phyloP scores from a whole-genome alignment of 2,113 vertebrate genomes.

The Heliornis fulica region DNA sequence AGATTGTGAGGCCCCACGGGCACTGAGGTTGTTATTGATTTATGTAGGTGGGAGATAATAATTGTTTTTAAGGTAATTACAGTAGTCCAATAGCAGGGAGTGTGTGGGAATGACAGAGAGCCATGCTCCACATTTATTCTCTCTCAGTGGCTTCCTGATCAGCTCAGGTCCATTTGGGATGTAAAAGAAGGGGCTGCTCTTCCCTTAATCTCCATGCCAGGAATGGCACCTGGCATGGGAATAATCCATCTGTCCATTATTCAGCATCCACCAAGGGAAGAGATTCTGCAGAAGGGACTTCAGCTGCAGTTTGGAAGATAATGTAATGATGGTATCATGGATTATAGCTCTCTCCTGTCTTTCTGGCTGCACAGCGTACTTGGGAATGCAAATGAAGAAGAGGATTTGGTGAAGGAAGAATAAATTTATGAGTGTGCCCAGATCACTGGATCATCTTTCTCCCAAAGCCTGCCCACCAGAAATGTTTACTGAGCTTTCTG shows the following conservation, averaged over 20 bases:
- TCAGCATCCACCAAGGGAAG: background rate
- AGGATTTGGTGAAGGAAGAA: background rate
- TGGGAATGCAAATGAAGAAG: background rate
- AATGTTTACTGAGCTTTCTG: background rate
- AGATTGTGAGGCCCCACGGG: rapidly evolving
- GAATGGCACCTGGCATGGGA: background rate
- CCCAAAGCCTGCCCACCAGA: background rate
- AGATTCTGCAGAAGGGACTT: background rate
- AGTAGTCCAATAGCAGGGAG: background rate
- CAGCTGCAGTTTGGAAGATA: background rate
- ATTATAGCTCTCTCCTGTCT: background rate
- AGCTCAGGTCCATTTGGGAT: background rate
- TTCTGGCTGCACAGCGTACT: background rate
- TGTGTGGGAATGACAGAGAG: background rate
- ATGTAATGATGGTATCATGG: rapidly evolving
- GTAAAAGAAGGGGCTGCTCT: background rate
- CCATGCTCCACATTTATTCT: background rate
- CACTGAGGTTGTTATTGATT: background rate
- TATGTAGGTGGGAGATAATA: background rate
- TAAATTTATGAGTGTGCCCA: background rate
- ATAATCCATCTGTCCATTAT: background rate
- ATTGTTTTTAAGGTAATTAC: background rate
- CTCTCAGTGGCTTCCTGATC: background rate
- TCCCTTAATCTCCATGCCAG: rapidly evolving
- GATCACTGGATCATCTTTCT: background rate